phyloP scores from a whole-genome alignment of 2,113 vertebrate genomes.

The Nycticryphes semicollaris region DNA sequence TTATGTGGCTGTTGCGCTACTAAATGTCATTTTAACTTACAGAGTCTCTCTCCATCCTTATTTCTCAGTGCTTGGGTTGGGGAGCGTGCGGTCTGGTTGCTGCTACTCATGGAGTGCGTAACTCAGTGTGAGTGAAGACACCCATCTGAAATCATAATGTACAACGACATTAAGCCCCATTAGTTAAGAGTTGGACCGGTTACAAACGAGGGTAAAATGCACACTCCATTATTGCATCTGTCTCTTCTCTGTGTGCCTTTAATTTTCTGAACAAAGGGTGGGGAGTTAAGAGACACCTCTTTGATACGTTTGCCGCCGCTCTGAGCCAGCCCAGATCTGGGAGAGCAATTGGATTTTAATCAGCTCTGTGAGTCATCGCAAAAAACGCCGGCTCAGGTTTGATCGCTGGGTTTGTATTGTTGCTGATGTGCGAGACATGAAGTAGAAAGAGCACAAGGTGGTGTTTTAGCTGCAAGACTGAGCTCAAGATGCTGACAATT shows the following conservation, averaged over 20 bases:
- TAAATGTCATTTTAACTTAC: slow-evolving; percentile 43
- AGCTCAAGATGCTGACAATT: slow-evolving; percentile 34
- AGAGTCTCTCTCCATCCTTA: neutral
- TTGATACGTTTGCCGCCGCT: neutral
- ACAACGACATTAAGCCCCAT: neutral
- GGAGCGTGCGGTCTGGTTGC: fast-evolving
- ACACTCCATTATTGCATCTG: neutral
- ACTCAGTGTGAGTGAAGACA: neutral
- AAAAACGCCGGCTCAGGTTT: slow-evolving; percentile 18
- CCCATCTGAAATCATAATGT: neutral
- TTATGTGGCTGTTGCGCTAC: slow-evolving; percentile 28
- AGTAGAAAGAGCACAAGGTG: neutral
- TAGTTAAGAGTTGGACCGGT: slow-evolving; percentile 12
- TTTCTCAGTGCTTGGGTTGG: neutral
- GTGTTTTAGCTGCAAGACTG: slow-evolving; percentile 14
- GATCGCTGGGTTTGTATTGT: neutral
- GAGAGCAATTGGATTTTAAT: slow-evolving; percentile 24
- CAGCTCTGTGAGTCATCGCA: slow-evolving; percentile 14
- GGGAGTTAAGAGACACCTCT: slow-evolving; percentile 8
- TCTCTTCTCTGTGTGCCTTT: neutral
- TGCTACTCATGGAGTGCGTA: neutral
- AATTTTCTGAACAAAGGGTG: slow-evolving; percentile 31
- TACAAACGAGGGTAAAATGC: neutral
- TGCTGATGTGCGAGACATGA: neutral
- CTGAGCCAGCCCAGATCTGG: neutral